Evolutionary conservation across 2,797 vertebrate genomes (phyloP).

Genomic region (Gephyroberyx darwinii): DNA sequence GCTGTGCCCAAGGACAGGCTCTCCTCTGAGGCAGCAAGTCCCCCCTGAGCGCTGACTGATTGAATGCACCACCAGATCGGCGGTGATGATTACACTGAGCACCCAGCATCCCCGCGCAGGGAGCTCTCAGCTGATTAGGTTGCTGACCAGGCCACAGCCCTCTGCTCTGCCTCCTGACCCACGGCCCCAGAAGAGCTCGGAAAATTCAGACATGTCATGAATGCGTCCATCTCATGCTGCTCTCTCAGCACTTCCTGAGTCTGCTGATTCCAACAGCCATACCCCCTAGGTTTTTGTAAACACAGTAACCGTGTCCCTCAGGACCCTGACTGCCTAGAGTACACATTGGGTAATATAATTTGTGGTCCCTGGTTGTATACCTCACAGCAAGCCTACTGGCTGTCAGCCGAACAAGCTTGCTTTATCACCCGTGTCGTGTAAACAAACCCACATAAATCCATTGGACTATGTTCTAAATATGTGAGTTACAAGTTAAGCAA

Average conservation of each 20-base stretch:
- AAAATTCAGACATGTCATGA: constrained; percentile 52
- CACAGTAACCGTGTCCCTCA: constrained; percentile 57
- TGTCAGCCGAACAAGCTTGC: constrained; percentile 25
- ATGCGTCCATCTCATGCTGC: constrained; percentile 37
- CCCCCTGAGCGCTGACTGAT: constrained; percentile 67
- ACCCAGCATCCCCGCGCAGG: constrained; percentile 36
- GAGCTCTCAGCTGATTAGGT: constrained; percentile 73
- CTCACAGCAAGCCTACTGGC: constrained; percentile 23
- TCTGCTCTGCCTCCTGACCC: constrained; percentile 58
- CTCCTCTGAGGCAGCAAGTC: constrained; percentile 3
- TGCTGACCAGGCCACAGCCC: constrained; percentile 57
- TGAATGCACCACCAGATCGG: constrained; percentile 64
- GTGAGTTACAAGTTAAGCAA: constrained; percentile 23
- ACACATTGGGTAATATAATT: constrained; percentile 56
- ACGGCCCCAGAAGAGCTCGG: constrained; percentile 35
- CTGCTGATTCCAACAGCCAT: constrained; percentile 43
- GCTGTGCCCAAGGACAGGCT: constrained; percentile 69
- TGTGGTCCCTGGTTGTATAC: constrained; percentile 45
- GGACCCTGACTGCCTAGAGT: constrained; percentile 42
- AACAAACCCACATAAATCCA: constrained; percentile 41
- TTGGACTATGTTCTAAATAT: constrained; percentile 7
- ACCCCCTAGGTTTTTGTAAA: constrained; percentile 55
- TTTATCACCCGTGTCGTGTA: constrained; percentile 41
- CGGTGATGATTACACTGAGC: constrained; percentile 67
- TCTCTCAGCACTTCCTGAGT: constrained; percentile 65